These are phyloP conservation scores for Caenorhabditis zanzibari DNA, from an alignment of 2,888 invertebrate species.

Conservation along the genomic window DNA sequence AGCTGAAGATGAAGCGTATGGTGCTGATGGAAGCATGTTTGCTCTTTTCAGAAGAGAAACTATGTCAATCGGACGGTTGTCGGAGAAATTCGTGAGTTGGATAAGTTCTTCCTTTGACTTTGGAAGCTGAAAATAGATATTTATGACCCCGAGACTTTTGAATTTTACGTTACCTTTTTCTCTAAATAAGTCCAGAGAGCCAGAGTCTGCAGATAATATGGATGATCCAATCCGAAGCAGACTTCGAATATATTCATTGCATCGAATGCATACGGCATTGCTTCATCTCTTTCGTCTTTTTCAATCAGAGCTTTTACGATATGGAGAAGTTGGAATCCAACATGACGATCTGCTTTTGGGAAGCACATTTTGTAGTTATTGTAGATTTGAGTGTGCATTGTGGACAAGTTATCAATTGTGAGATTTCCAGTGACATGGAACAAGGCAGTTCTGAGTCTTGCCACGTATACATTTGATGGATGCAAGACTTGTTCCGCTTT, in stretches of 20 bases:
- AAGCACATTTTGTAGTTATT: constrained; percentile 82
- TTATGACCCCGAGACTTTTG: neutral
- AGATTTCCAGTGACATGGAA: constrained; percentile 79
- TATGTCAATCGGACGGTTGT: constrained; percentile 75
- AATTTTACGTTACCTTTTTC: constrained; percentile 64
- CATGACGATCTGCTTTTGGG: constrained; percentile 81
- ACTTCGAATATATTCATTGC: constrained; percentile 83
- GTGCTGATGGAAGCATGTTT: constrained; percentile 67
- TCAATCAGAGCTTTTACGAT: constrained; percentile 79
- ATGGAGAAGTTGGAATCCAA: constrained; percentile 81
- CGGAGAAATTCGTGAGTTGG: constrained; percentile 76
- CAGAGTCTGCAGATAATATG: constrained; percentile 82
- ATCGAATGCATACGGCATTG: constrained; percentile 81
- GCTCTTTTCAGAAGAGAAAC: constrained; percentile 70
- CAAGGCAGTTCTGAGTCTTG: constrained; percentile 79
- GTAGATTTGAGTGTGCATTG: constrained; percentile 80
- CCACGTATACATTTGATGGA: constrained; percentile 79
- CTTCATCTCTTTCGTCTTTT: constrained; percentile 77
- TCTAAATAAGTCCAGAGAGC: constrained; percentile 83
- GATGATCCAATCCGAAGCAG: constrained; percentile 82
- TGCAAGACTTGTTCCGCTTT: constrained; percentile 78
- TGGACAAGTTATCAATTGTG: constrained; percentile 69
- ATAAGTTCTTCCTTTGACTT: constrained; percentile 80
- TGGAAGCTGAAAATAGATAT: constrained; percentile 65
- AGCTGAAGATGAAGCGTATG: constrained; percentile 14